phyloP scores from a whole-genome alignment of 2,888 invertebrate genomes.

The Drepana falcataria region DNA sequence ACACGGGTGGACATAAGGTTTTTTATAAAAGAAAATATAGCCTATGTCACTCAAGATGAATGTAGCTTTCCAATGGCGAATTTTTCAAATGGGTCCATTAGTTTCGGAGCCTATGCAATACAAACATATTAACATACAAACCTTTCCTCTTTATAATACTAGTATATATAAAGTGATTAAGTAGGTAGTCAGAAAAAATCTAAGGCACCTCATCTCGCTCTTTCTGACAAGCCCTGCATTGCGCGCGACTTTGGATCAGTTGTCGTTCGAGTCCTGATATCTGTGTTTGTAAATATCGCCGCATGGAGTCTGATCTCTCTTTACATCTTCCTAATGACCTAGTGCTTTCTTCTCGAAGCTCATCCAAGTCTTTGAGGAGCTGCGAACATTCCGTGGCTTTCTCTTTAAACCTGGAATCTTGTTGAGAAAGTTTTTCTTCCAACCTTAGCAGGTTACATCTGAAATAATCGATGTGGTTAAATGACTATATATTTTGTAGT shows the following conservation, averaged over 20 bases:
- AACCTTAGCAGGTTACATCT: slow-evolving; percentile 45
- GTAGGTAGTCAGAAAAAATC: too few species aligned
- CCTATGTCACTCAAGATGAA: too few species aligned
- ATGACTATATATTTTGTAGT: too few species aligned
- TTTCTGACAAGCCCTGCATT: slow-evolving; percentile 54
- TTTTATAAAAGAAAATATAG: too few species aligned
- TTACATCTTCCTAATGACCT: slow-evolving; percentile 43
- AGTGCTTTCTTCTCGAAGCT: slow-evolving; percentile 41
- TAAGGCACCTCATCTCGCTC: slow-evolving; percentile 69
- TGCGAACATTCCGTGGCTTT: slow-evolving; percentile 43
- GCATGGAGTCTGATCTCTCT: slow-evolving; percentile 54
- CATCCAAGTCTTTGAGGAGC: slow-evolving; percentile 46
- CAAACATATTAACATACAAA: too few species aligned
- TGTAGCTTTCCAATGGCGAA: too few species aligned
- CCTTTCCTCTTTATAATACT: too few species aligned
- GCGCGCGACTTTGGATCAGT: slow-evolving; percentile 57
- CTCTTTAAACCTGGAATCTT: slow-evolving; percentile 44
- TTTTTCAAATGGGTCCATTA: too few species aligned
- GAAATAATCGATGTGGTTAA: neutral
- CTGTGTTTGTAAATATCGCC: slow-evolving; percentile 54
- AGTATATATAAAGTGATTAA: too few species aligned
- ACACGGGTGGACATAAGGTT: too few species aligned
- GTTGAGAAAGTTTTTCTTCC: slow-evolving; percentile 51
- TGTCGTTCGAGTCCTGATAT: slow-evolving; percentile 63
- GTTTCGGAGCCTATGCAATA: too few species aligned